Percentiles rank a stretch among this genome's conserved stretches.
Evolutionary conservation across 1,140 invertebrate species (phyloP).

Genomic region (Penaeus chinensis): DNA sequence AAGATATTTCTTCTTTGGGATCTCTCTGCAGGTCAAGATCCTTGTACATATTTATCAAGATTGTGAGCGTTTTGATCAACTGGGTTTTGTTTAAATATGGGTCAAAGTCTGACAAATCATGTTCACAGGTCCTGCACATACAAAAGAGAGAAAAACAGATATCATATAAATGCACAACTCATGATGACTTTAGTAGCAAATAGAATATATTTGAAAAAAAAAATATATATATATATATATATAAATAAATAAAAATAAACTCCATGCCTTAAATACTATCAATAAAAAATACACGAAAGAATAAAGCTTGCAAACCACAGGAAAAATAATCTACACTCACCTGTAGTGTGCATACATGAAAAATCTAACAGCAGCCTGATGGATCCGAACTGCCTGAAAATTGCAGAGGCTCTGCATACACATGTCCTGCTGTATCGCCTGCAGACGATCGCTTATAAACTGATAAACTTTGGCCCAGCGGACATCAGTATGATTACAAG

Average conservation of each 20-base stretch:
- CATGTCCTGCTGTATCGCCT: conserved; percentile 57
- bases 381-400: background rate
- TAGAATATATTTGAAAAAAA: too few species aligned
- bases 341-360: conserved; percentile 50
- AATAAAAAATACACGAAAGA: too few species aligned
- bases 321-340: background rate
- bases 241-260: too few species aligned
- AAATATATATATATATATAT: too few species aligned
- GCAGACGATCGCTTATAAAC: conserved; percentile 56
- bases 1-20: background rate
- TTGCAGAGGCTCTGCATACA: conserved; percentile 50
- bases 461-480: conserved; percentile 38
- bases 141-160: background rate
- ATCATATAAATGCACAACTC: background rate
- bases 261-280: too few species aligned
- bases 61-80: conserved; percentile 47
- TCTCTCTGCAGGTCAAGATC: conserved; percentile 45
- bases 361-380: conserved; percentile 50
- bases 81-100: conserved; percentile 51
- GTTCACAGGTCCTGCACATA: conserved; percentile 55
- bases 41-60: conserved; percentile 37
- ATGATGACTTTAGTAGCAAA: too few species aligned
- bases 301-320: too few species aligned
- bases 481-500: conserved; percentile 39
- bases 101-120: conserved; percentile 44